These are phyloP conservation scores for Siniperca knerii DNA, from an alignment of 2,113 vertebrate genomes.

Conservation along the genomic window DNA sequence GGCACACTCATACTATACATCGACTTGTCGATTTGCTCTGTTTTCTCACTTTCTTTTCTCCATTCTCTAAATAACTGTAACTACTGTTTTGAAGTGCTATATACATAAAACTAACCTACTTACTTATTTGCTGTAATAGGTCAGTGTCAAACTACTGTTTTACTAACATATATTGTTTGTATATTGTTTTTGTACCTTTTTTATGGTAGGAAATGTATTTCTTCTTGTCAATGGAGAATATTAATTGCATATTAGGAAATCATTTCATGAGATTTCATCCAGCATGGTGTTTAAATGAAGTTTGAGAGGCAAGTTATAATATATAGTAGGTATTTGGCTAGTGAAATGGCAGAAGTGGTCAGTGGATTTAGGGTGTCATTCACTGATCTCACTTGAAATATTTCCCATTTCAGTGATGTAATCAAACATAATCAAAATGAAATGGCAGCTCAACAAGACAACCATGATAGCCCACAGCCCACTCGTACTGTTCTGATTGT, in stretches of 20 bases:
- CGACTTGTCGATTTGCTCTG: too few species aligned
- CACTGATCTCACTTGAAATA: constrained; percentile 12
- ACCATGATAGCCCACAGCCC: not conserved
- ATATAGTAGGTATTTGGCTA: not conserved
- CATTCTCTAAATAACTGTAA: not conserved
- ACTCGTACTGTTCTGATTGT: not conserved
- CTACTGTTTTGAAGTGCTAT: not conserved
- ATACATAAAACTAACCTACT: not conserved
- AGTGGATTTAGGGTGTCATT: not conserved
- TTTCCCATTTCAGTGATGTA: constrained; percentile 15
- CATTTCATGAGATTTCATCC: not conserved
- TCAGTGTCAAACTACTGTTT: not conserved
- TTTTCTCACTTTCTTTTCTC: too few species aligned
- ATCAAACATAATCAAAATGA: constrained; percentile 16
- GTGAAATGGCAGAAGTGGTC: not conserved
- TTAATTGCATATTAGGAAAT: constrained; percentile 2
- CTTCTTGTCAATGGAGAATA: not conserved
- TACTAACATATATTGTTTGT: not conserved
- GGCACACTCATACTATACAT: too few species aligned
- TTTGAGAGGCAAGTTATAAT: not conserved
- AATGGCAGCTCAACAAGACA: not conserved
- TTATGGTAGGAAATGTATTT: not conserved
- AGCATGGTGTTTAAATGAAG: constrained; percentile 4
- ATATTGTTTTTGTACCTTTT: too few species aligned
- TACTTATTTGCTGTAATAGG: not conserved